Evolutionary conservation across 2,888 invertebrate genomes (phyloP).

Genomic region (Scotopteryx bipunctaria): DNA sequence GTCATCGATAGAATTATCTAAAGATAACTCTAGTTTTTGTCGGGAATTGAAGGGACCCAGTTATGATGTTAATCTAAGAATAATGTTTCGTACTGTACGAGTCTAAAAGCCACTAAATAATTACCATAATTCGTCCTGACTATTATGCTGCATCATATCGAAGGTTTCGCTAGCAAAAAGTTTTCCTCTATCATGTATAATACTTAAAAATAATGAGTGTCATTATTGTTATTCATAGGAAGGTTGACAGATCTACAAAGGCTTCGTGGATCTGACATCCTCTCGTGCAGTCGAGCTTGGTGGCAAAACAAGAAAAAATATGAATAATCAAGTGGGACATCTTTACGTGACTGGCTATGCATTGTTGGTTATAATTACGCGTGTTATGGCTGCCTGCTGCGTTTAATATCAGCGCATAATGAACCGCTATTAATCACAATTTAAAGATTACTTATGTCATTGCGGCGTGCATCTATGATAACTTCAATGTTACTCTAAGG

Average conservation of each 20-base stretch:
- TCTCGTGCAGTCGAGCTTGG: conserved; percentile 41
- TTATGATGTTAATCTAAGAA: neutral
- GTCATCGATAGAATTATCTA: conserved; percentile 17
- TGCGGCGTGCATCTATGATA: conserved; percentile 43
- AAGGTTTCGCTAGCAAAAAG: conserved; percentile 64
- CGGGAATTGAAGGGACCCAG: neutral
- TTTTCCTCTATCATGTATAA: conserved; percentile 57
- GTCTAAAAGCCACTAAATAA: conserved; percentile 7
- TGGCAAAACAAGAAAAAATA: conserved; percentile 47
- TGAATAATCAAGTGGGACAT: conserved; percentile 50
- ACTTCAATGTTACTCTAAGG: conserved; percentile 23
- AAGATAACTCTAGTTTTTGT: conserved; percentile 5
- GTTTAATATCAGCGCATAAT: conserved; percentile 36
- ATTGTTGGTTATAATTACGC: conserved; percentile 28
- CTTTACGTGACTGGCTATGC: conserved; percentile 45
- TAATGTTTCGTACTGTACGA: too few relatives aligned
- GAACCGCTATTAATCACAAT: conserved; percentile 49
- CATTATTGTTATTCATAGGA: conserved; percentile 51
- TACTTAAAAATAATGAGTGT: conserved; percentile 42
- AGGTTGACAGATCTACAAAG: conserved; percentile 49
- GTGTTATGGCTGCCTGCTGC: conserved; percentile 27
- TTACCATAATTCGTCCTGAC: conserved; percentile 29
- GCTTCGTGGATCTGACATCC: conserved; percentile 36
- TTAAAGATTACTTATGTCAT: conserved; percentile 54
- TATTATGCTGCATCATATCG: conserved; percentile 42